Evolutionary conservation across 2,888 invertebrate genomes (phyloP).

Genomic region (Parascotia fuliginaria): DNA sequence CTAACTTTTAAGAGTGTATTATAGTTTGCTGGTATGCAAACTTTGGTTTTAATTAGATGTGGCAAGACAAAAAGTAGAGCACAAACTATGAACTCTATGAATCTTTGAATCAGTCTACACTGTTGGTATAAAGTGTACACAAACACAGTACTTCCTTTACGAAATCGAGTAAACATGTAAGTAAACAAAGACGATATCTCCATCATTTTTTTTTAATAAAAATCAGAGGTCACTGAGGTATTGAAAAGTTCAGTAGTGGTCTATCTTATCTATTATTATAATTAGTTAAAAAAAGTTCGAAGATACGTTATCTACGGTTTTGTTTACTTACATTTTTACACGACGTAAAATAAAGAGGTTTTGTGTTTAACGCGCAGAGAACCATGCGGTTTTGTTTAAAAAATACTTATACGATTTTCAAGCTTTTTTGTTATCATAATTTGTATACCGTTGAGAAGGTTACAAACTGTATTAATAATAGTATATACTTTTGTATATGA

Average conservation of each 20-base stretch:
- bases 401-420: no score
- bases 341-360: neutral
- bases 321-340: neutral
- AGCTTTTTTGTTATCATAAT: no score
- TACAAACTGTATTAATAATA: no score
- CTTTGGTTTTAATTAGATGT: no score
- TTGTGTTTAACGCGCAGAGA: neutral
- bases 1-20: no score
- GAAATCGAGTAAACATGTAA: neutral
- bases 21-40: no score
- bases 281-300: neutral
- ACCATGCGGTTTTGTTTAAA: neutral
- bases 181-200: neutral
- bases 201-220: neutral
- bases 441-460: no score
- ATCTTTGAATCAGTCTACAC: no score
- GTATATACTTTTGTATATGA: no score
- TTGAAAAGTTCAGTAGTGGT: neutral
- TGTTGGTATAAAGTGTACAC: neutral
- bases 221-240: neutral
- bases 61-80: no score
- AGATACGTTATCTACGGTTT: neutral
- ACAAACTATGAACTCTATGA: no score
- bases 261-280: neutral
- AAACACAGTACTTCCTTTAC: neutral